Evolutionary conservation across 1,140 invertebrate species (phyloP), one percentile per base, ranked within the genome.

Genomic region (Orchesella cincta): DNA sequence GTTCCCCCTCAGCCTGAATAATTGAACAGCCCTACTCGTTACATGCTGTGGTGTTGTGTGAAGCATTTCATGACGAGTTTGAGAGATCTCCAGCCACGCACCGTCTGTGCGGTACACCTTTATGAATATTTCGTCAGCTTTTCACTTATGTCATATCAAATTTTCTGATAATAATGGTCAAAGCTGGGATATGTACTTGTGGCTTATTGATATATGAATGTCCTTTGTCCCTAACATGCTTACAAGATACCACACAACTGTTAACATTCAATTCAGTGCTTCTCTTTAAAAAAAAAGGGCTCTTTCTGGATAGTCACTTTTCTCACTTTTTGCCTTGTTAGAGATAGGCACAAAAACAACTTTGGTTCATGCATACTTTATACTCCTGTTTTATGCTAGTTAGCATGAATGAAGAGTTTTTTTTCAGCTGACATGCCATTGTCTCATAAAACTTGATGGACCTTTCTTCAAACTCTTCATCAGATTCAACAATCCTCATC

Each of bases 401-500:
- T 67, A 67, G 26, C 62, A 67, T 33, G 62, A 67, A 67, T 67
- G 62, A 67, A 33, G 62, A 67, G 62, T 67, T 33, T 29, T 67
- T 67, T 67, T 67, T 31, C 8, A 33, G 23, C 29, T 67, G 62
- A 67, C 62, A 67, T 67, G 31, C 62, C 31, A 67, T 29, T 33
- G 62, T 67, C 62, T 67, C 62, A 67, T 67, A 67, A 67, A 67
- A 67, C 12, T 67, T 67, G 62, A 67, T 67, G 62, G 62, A 67
- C 62, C 23, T 67, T 67, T 67, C 62, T 26, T 67, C 62, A 67
- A 67, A 33, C 12, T 67, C n/a, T 33, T 57, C 54, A 23, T 16
- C 54, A 57, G 54, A 8, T 26, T n/a, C 14, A 57, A 57, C n/a
- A 57, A 57, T 57, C n/a, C n/a, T n/a, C n/a, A n/a, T n/a, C n/a